Conservation (phyloP, 1,140 invertebrate genomes). For the Rhagoletis pomonella region DNA sequence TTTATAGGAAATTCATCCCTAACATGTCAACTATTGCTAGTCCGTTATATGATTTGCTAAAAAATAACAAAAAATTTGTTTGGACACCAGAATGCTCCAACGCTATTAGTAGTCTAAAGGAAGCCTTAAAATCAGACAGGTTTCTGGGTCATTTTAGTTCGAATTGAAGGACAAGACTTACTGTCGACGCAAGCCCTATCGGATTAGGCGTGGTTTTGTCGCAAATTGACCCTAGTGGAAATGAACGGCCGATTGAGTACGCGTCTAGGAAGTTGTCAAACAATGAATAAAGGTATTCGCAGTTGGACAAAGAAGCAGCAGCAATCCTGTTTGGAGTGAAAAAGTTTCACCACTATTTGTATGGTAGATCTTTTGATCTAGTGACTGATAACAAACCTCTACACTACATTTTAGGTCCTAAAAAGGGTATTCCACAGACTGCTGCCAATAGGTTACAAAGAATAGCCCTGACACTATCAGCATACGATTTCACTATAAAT, state of each 20-base stretch:
- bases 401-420: constrained; percentile 69
- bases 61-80: constrained; percentile 10
- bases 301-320: constrained; percentile 75
- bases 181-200: constrained; percentile 38
- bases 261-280: constrained; percentile 72
- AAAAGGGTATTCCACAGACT: constrained; percentile 66
- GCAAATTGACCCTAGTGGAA: constrained; percentile 68
- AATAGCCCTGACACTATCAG: constrained; percentile 63
- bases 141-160: constrained; percentile 54
- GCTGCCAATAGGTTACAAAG: constrained; percentile 61
- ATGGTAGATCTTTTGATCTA: constrained; percentile 73
- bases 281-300: constrained; percentile 73
- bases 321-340: constrained; percentile 72
- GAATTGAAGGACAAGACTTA: background rate
- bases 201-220: constrained; percentile 73
- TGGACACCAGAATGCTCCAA: background rate
- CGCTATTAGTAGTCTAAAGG: constrained; percentile 6
- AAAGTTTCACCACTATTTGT: constrained; percentile 74
- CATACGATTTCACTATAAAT: constrained; percentile 60
- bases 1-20: too few relatives aligned
- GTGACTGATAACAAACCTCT: constrained; percentile 75
- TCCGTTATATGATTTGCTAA: constrained; percentile 64
- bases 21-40: too few relatives aligned
- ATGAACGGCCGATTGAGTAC: constrained; percentile 74
- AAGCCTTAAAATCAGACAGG: background rate